Conservation (phyloP, 2,113 vertebrate genomes). For the Dicrurus megarhynchus region DNA sequence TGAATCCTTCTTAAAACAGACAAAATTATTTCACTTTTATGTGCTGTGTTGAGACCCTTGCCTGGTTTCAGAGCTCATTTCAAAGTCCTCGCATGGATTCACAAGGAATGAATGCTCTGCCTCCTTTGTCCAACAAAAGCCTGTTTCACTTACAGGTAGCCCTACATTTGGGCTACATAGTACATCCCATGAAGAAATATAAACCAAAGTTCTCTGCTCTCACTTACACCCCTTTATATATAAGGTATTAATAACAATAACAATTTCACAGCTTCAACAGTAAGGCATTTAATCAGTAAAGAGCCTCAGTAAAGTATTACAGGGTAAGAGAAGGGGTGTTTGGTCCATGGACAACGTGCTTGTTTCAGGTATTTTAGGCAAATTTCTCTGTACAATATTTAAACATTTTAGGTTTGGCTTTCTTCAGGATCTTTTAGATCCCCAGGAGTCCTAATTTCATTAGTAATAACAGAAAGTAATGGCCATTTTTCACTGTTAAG, state of each 20-base stretch:
- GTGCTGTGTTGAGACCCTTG: neutral
- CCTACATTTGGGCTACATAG: neutral
- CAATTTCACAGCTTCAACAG: neutral
- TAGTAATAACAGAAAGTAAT: neutral
- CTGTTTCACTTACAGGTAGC: neutral
- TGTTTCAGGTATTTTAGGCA: neutral
- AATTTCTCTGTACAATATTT: neutral
- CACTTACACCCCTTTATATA: neutral
- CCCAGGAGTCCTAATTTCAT: neutral
- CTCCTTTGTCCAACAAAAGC: neutral
- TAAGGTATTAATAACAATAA: neutral
- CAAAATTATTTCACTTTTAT: neutral
- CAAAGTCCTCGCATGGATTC: neutral
- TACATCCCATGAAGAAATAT: neutral
- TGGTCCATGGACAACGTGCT: neutral
- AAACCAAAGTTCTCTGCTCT: neutral
- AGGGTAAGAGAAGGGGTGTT: neutral
- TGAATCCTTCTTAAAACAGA: neutral
- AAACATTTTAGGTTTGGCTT: neutral
- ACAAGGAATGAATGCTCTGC: neutral
- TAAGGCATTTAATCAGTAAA: neutral
- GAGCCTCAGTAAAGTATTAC: neutral
- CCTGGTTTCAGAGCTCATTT: neutral
- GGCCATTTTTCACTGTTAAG: neutral
- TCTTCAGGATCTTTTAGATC: neutral